Evolutionary conservation across 2,797 vertebrate species (phyloP).

Genomic region (Pelobates cultripes): DNA sequence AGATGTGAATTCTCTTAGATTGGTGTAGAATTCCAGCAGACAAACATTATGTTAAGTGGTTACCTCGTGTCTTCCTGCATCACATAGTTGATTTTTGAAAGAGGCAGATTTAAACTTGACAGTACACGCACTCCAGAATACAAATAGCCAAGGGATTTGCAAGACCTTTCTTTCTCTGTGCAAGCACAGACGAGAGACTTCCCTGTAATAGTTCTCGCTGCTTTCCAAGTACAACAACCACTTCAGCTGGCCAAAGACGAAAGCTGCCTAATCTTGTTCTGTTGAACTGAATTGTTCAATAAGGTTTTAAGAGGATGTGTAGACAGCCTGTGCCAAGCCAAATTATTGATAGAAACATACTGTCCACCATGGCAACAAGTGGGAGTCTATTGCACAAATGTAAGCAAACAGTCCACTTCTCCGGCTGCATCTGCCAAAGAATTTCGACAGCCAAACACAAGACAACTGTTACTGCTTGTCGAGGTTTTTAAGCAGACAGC

Average conservation of each 20-base stretch:
- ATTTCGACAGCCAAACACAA: slow-evolving; percentile 64
- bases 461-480: slow-evolving; percentile 60
- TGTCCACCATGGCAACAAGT: slow-evolving; percentile 78
- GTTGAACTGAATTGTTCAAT: slow-evolving; percentile 67
- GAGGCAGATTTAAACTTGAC: slow-evolving; percentile 60
- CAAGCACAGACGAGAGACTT: slow-evolving; percentile 58
- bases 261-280: slow-evolving; percentile 72
- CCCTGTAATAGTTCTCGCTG: slow-evolving; percentile 59
- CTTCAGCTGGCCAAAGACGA: slow-evolving; percentile 67
- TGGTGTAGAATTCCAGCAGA: slow-evolving; percentile 31
- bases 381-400: slow-evolving; percentile 70
- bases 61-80: slow-evolving; percentile 16
- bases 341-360: slow-evolving; percentile 78
- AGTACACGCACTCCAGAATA: slow-evolving; percentile 50
- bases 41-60: slow-evolving; percentile 50
- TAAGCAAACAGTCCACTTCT: slow-evolving; percentile 74
- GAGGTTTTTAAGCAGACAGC: slow-evolving; percentile 56
- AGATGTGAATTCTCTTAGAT: slow-evolving; percentile 36
- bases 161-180: slow-evolving; percentile 44
- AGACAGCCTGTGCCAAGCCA: slow-evolving; percentile 68
- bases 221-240: slow-evolving; percentile 64
- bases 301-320: slow-evolving; percentile 71
- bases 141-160: slow-evolving; percentile 49
- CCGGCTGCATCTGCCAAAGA: slow-evolving; percentile 68
- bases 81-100: slow-evolving; percentile 53